Conservation (phyloP, 1,140 invertebrate genomes). For the Bombus waltoni region DNA sequence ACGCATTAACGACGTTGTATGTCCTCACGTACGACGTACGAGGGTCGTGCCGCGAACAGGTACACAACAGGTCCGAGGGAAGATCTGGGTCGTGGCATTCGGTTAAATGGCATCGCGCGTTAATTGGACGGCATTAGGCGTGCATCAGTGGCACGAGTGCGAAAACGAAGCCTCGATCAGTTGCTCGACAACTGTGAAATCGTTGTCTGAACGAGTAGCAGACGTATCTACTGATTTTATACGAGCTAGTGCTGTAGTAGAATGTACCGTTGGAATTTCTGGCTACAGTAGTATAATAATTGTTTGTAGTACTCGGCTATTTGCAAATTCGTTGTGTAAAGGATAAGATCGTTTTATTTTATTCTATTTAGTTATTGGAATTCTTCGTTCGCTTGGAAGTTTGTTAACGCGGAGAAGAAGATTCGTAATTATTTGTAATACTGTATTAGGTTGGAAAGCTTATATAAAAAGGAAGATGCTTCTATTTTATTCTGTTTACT, state of each 20-base stretch:
- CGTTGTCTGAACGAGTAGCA: background rate
- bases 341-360: too few species aligned
- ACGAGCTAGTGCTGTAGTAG: background rate
- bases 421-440: too few species aligned
- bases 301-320: too few species aligned
- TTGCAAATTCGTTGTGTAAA: too few species aligned
- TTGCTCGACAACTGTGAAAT: too few species aligned
- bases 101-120: conserved; percentile 31
- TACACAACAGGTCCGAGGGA: conserved; percentile 65
- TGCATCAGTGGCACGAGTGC: background rate
- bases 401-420: too few species aligned
- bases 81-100: conserved; percentile 63
- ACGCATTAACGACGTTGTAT: conserved; percentile 70
- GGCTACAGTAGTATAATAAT: too few species aligned
- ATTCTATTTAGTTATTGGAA: too few species aligned
- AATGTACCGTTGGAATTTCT: background rate
- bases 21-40: conserved; percentile 63
- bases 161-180: too few species aligned
- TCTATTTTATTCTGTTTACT: background rate
- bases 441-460: background rate
- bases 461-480: background rate
- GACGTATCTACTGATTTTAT: background rate
- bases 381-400: too few species aligned
- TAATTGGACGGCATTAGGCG: conserved; percentile 37
- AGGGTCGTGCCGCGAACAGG: conserved; percentile 58